Percentiles rank a stretch among this genome's conserved stretches.
phyloP scores from a whole-genome alignment of 2,888 invertebrate genomes.

The Pelosia muscerda region DNA sequence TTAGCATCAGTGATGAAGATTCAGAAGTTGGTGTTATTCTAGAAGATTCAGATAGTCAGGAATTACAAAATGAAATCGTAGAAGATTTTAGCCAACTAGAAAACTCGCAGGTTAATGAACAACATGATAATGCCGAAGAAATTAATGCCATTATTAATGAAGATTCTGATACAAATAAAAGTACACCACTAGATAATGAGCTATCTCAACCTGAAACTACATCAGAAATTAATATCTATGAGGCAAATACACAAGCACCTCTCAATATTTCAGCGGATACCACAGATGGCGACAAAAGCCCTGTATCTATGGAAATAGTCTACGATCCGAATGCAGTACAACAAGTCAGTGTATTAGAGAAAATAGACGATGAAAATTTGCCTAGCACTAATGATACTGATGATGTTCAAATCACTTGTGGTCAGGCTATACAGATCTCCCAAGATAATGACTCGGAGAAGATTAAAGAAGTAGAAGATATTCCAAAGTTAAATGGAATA shows the following conservation, averaged over 20 bases:
- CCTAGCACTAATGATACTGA: slow-evolving; percentile 78
- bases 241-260: slow-evolving; percentile 68
- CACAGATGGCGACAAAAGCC: slow-evolving; percentile 61
- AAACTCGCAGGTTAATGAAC: slow-evolving; percentile 15
- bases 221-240: slow-evolving; percentile 53
- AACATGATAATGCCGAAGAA: slow-evolving; percentile 3
- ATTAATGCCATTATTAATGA: slow-evolving; percentile 18
- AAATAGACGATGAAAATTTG: slow-evolving; percentile 72
- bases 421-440: slow-evolving; percentile 66
- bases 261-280: slow-evolving; percentile 58
- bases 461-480: slow-evolving; percentile 35
- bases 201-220: background rate
- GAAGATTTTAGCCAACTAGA: slow-evolving; percentile 21
- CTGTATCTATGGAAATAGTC: slow-evolving; percentile 68
- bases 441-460: slow-evolving; percentile 58
- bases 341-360: slow-evolving; percentile 66
- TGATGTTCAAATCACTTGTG: slow-evolving; percentile 79
- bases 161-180: background rate
- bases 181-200: background rate
- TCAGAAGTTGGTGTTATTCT: slow-evolving; percentile 55
- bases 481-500: slow-evolving; percentile 62
- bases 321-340: slow-evolving; percentile 66
- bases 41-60: slow-evolving; percentile 28
- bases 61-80: slow-evolving; percentile 19
- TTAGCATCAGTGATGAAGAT: slow-evolving; percentile 73